Percentiles rank a stretch among this genome's conserved stretches.
These are phyloP conservation scores for Anguilla marmorata DNA, from an alignment of 2,797 vertebrate species.

Conservation along the genomic window DNA sequence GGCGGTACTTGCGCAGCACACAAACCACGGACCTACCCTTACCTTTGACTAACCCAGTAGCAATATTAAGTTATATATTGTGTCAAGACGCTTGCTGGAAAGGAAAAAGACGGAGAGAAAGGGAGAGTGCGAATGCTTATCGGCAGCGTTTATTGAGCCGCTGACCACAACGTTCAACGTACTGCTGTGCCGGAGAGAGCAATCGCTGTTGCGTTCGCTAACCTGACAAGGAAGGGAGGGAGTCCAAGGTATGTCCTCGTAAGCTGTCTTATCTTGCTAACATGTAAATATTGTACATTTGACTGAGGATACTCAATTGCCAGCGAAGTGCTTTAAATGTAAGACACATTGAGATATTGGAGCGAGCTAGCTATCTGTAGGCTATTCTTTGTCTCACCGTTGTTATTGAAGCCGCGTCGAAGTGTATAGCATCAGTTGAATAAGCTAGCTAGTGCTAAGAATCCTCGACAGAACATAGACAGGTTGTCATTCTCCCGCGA, in stretches of 20 bases:
- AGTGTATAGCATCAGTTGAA: not conserved
- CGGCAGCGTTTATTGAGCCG: not conserved
- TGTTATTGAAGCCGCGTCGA: not conserved
- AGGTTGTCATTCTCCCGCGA: constrained; percentile 5
- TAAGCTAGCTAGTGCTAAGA: not conserved
- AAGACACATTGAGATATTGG: not conserved
- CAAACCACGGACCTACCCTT: not conserved
- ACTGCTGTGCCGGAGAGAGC: not conserved
- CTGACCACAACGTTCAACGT: not conserved
- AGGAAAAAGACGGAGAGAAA: not conserved
- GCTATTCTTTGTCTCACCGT: not conserved
- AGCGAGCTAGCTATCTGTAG: not conserved
- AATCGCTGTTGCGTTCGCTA: not conserved
- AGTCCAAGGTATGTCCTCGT: not conserved
- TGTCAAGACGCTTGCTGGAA: not conserved
- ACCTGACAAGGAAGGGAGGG: not conserved
- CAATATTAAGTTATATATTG: not conserved
- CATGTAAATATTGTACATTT: not conserved
- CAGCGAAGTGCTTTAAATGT: not conserved
- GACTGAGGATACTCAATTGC: no score
- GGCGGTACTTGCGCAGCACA: not conserved
- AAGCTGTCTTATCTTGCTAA: not conserved
- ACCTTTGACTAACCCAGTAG: not conserved
- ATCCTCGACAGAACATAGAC: not conserved
- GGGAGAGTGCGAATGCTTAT: not conserved